These are phyloP conservation scores for Pycnomerus fuliginosus DNA, from an alignment of 2,888 invertebrate species.

Conservation along the genomic window DNA sequence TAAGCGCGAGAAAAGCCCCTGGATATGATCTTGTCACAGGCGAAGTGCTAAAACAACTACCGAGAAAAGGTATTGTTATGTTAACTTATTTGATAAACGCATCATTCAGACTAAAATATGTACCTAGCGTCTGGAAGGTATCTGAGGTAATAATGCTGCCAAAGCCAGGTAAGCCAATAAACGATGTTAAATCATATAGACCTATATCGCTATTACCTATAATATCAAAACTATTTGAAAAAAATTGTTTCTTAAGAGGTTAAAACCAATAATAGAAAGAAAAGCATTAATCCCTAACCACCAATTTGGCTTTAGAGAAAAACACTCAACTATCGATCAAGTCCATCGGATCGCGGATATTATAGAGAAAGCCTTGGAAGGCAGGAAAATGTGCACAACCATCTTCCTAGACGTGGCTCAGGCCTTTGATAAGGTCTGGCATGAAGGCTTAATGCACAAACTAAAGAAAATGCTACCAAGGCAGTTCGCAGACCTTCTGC, in stretches of 20 bases:
- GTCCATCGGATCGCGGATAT: too few species aligned
- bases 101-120: slow-evolving; percentile 24
- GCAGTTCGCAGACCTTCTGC: too few species aligned
- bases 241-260: slow-evolving; percentile 24
- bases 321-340: slow-evolving; percentile 27
- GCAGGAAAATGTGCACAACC: too few species aligned
- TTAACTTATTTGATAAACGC: slow-evolving; percentile 34
- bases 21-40: not conserved
- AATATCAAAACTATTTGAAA: slow-evolving; percentile 32
- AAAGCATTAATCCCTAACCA: slow-evolving; percentile 25
- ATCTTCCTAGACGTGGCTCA: too few species aligned
- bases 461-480: too few species aligned
- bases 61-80: too few species aligned
- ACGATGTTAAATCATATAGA: slow-evolving; percentile 23
- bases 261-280: slow-evolving; percentile 21
- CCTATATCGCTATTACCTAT: too few species aligned
- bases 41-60: slow-evolving; percentile 28
- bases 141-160: slow-evolving; percentile 32
- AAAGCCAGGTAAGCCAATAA: not conserved
- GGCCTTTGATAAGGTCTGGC: too few species aligned
- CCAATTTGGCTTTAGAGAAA: slow-evolving; percentile 28
- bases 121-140: slow-evolving; percentile 35
- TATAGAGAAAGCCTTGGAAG: too few species aligned
- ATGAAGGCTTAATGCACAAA: too few species aligned
- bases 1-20: slow-evolving; percentile 6